These are phyloP conservation scores for Chymomyza caudatula DNA, from an alignment of 2,888 invertebrate species.

Conservation along the genomic window DNA sequence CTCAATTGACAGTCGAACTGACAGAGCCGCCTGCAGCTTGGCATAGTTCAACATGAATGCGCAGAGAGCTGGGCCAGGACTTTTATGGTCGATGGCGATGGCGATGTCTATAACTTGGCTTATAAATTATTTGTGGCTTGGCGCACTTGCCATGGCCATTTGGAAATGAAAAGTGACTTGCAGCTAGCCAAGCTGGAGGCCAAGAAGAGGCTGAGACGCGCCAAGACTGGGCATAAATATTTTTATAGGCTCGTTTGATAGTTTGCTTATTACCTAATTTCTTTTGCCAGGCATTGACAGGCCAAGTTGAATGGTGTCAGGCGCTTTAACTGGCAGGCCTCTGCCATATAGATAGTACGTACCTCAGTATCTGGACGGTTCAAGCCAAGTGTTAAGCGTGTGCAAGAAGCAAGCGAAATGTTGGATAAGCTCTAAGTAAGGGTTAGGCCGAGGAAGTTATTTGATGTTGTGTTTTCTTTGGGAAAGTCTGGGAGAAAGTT, in stretches of 20 bases:
- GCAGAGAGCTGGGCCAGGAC: slow-evolving; percentile 45
- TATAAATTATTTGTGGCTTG: slow-evolving; percentile 63
- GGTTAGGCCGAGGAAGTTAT: background rate
- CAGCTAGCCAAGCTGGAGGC: slow-evolving; percentile 6
- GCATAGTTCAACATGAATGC: slow-evolving; percentile 3
- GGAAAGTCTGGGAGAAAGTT: slow-evolving; percentile 48
- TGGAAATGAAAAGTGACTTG: slow-evolving; percentile 66
- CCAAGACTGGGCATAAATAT: slow-evolving; percentile 54
- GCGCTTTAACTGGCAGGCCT: slow-evolving; percentile 31
- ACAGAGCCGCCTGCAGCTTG: slow-evolving; percentile 69
- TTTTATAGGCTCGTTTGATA: slow-evolving; percentile 45
- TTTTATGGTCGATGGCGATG: slow-evolving; percentile 65
- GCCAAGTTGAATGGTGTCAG: slow-evolving; percentile 12
- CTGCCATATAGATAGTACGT: too few relatives aligned
- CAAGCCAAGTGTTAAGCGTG: background rate
- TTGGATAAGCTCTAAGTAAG: background rate
- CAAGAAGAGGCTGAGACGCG: too few relatives aligned
- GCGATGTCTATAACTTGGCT: slow-evolving; percentile 61
- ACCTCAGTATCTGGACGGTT: slow-evolving; percentile 57
- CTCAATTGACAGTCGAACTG: slow-evolving; percentile 71
- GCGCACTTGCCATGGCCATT: slow-evolving; percentile 64
- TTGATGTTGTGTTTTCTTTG: background rate
- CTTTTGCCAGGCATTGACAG: slow-evolving; percentile 48
- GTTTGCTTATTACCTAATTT: slow-evolving; percentile 67
- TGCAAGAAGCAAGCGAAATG: background rate